Evolutionary conservation across 2,888 invertebrate species (phyloP).

Genomic region (Spilarctia lutea): DNA sequence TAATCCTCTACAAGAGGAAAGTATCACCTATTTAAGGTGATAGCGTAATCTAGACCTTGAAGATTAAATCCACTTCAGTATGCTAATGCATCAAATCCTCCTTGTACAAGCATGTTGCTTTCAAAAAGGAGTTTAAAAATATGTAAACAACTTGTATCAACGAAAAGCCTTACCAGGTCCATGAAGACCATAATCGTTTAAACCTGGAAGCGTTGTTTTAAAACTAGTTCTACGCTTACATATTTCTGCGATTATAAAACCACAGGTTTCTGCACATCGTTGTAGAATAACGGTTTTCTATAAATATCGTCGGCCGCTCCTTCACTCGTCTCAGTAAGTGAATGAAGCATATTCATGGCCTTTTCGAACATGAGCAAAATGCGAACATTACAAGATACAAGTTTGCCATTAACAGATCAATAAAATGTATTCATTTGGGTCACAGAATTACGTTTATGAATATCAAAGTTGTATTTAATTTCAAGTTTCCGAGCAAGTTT

Average conservation of each 20-base stretch:
- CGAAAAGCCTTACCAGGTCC: neutral
- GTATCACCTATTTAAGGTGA: neutral
- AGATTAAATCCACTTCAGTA: conserved; percentile 3
- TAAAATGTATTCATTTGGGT: conserved; percentile 6
- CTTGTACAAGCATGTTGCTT: neutral
- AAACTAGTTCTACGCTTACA: conserved; percentile 12
- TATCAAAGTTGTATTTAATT: conserved; percentile 1
- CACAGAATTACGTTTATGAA: neutral
- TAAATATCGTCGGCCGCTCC: conserved; percentile 9
- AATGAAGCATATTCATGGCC: neutral
- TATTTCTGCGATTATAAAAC: conserved; percentile 14
- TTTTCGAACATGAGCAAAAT: neutral
- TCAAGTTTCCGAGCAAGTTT: conserved; percentile 3
- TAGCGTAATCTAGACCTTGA: neutral
- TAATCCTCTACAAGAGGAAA: neutral
- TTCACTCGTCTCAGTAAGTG: neutral
- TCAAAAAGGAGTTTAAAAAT: neutral
- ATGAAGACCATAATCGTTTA: neutral
- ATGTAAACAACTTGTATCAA: neutral
- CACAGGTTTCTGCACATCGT: conserved; percentile 9
- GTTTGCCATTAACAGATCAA: neutral
- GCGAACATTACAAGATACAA: neutral
- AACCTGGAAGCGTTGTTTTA: conserved; percentile 7
- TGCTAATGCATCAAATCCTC: neutral
- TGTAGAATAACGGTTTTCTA: conserved; percentile 17